Evolutionary conservation across 2,113 vertebrate species (phyloP).

Genomic region (Sceloporus undulatus): DNA sequence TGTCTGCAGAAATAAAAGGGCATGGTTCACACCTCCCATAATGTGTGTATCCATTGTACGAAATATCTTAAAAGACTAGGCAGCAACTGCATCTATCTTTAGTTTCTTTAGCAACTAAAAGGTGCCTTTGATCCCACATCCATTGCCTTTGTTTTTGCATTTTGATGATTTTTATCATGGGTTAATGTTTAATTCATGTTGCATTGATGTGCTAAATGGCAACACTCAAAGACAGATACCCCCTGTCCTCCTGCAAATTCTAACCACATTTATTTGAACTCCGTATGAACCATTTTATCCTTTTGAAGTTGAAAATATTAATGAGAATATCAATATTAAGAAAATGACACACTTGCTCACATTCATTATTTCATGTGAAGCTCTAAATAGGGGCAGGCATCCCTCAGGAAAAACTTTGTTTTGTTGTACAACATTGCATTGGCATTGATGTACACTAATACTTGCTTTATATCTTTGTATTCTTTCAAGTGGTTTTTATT

Average conservation of each 20-base stretch:
- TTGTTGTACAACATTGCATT: slow-evolving; percentile 51
- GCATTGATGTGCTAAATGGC: slow-evolving; percentile 69
- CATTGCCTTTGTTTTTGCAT: slow-evolving; percentile 71
- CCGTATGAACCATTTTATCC: slow-evolving; percentile 61
- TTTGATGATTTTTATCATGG: slow-evolving; percentile 76
- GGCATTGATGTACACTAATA: background rate
- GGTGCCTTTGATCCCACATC: slow-evolving; percentile 69
- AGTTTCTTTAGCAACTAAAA: slow-evolving; percentile 67
- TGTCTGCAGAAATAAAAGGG: background rate
- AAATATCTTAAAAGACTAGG: slow-evolving; percentile 54
- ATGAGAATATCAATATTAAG: slow-evolving; percentile 60
- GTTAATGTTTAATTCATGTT: slow-evolving; percentile 73
- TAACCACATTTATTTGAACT: slow-evolving; percentile 69
- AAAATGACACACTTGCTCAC: slow-evolving; percentile 47
- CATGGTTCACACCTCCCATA: background rate
- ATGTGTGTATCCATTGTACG: slow-evolving; percentile 38
- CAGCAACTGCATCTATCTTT: slow-evolving; percentile 25
- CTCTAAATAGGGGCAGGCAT: slow-evolving; percentile 45
- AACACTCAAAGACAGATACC: slow-evolving; percentile 62
- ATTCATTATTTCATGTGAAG: slow-evolving; percentile 53
- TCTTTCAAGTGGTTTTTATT: too few relatives aligned
- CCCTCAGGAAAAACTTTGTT: slow-evolving; percentile 15
- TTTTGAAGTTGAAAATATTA: slow-evolving; percentile 65
- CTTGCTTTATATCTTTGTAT: slow-evolving; percentile 2
- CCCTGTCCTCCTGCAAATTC: slow-evolving; percentile 54